A percentile compares a stretch with the other conserved stretches of the same genome.
phyloP scores from a whole-genome alignment of 2,797 vertebrate genomes.

The Poliocrania exsul region DNA sequence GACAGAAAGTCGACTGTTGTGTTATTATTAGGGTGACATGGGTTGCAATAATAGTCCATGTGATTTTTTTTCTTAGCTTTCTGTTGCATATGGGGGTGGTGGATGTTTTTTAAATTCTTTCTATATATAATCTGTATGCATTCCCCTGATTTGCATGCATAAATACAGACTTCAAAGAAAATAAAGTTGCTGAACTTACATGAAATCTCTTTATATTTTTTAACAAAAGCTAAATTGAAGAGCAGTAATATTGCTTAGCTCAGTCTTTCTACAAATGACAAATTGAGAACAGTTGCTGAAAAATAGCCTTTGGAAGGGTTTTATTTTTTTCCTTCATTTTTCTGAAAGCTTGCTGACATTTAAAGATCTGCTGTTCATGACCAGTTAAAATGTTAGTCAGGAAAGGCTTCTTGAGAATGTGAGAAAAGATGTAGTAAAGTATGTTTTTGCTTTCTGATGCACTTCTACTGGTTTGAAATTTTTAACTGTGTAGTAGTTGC shows the following conservation, averaged over 20 bases:
- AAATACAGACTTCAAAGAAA: conserved; percentile 24
- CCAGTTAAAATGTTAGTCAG: not conserved
- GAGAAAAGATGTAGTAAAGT: not conserved
- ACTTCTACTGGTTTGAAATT: not conserved
- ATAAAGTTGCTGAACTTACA: conserved; percentile 11
- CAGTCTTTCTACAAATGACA: not conserved
- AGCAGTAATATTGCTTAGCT: not conserved
- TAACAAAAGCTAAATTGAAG: not conserved
- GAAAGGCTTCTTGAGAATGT: not conserved
- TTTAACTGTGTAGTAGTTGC: not conserved
- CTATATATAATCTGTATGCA: not conserved
- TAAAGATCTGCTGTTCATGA: not conserved
- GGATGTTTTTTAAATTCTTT: not conserved
- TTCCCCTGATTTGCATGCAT: not conserved
- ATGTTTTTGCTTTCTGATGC: not conserved
- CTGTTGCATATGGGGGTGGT: not conserved
- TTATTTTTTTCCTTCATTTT: not conserved
- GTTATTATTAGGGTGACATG: not conserved
- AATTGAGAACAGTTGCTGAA: not conserved
- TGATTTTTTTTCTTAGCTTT: not conserved
- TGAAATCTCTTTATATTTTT: not conserved
- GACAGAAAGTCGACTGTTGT: not conserved
- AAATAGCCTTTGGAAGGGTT: not conserved
- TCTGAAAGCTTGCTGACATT: not conserved
- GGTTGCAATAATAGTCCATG: not conserved